A percentile compares a stretch with the other conserved stretches of the same genome.
These are phyloP conservation scores for Penaeus indicus DNA, from an alignment of 1,140 invertebrate genomes.

Conservation along the genomic window DNA sequence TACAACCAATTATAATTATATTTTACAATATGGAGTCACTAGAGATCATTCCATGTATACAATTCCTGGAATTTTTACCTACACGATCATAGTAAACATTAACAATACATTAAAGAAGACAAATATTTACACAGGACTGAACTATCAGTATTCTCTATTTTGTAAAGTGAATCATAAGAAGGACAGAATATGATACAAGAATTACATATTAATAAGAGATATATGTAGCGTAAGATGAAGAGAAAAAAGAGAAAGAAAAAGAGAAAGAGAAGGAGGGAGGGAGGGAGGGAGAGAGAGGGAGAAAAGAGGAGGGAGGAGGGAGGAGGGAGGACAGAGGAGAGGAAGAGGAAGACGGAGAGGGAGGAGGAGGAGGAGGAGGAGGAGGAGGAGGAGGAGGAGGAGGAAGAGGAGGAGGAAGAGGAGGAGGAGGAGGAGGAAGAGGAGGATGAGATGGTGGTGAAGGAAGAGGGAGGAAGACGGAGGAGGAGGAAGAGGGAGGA, in stretches of 20 bases:
- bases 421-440: not conserved
- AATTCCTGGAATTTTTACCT: too few species aligned
- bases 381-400: not conserved
- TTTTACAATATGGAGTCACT: too few species aligned
- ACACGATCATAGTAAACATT: too few species aligned
- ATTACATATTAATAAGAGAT: too few species aligned
- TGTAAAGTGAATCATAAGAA: not conserved
- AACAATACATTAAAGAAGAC: too few species aligned
- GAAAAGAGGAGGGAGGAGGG: too few species aligned
- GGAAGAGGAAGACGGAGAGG: not conserved
- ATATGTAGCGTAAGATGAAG: not conserved
- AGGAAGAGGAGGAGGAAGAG: not conserved
- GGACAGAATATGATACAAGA: not conserved
- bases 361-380: not conserved
- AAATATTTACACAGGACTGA: too few species aligned
- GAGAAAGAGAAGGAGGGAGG: not conserved
- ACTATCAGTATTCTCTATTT: too few species aligned
- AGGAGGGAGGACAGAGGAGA: not conserved
- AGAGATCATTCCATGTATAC: too few species aligned
- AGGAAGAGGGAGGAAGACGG: not conserved
- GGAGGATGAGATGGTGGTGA: not conserved
- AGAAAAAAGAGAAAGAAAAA: not conserved
- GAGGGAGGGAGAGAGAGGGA: not conserved
- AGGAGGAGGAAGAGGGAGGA: not conserved
- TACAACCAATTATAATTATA: too few species aligned